Evolutionary conservation across 92 coral and sea anemone genomes (phyloP), one percentile per base, ranked within the genome.

Genomic region (Palythoa heliodiscus): DNA sequence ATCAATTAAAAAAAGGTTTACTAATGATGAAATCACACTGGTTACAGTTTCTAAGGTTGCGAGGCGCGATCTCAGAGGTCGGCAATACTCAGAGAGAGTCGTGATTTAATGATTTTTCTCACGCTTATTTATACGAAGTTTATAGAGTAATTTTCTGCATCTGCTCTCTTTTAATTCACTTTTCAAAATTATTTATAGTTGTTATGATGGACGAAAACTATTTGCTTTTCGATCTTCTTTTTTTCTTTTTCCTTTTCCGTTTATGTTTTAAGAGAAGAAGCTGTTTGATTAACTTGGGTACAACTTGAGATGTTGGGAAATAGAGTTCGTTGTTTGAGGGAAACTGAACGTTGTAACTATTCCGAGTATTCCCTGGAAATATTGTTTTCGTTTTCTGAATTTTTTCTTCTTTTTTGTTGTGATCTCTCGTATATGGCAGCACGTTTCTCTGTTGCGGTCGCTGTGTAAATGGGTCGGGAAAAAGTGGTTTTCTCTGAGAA

Each of bases 211-310:
- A 12, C 23, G n/a, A 10, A 0, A 48, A 22, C 12, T 48, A 38
- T 16, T 43, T 11, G 2, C 84, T 67, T 48, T 11, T 66, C 38
- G 39, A 29, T 53, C 48, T 47, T 43, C 66, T 22, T 67, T 25
- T 80, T 64, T 74, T 14, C 16, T 80, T 80, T 39, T 80, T 80
- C 14, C 74, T 43, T 80, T 80, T 80, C 74, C 14, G 66, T 23
- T 80, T 80, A 22, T 80, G 84, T 66, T 48, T 80, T 50, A 80
- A 54, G 74, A 43, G 66, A 20, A 80, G 74, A 11, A 80, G 75
- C 22, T 80, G 38, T 80, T 66, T 67, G n/a, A 80, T n/a, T 3
- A 80, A 22, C 11, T 53, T 77, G 43, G 72, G 16, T 24, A 80
- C 43, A 43, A 39, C 40, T 16, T 13, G 43, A 11, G 84, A 47